Conservation (phyloP, 2,888 invertebrate genomes). For the Habrosyne pyritoides region DNA sequence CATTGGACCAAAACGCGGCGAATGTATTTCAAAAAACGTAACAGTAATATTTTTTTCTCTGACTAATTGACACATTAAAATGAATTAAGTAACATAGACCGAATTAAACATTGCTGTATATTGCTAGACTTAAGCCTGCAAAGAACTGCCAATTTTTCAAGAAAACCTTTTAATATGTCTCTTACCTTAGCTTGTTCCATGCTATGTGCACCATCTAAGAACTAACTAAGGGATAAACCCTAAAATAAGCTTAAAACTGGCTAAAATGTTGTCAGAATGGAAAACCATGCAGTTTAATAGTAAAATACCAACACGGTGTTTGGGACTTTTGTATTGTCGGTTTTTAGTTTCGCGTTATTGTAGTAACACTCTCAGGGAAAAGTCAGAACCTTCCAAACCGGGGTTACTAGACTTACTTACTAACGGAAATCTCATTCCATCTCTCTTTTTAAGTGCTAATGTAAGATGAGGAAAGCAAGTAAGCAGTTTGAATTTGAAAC, state of each 20-base stretch:
- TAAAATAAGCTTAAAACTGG: no score
- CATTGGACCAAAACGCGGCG: not conserved
- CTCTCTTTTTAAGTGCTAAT: constrained; percentile 49
- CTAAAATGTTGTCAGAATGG: no score
- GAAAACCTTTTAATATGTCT: no score
- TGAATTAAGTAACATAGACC: no score
- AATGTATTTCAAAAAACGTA: no score
- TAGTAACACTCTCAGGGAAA: constrained; percentile 35
- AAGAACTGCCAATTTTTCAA: no score
- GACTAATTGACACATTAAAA: no score
- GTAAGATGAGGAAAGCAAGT: constrained; percentile 56
- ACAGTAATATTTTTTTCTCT: no score
- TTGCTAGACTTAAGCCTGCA: no score
- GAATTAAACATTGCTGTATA: no score
- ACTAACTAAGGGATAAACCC: no score
- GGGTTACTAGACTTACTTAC: constrained; percentile 63
- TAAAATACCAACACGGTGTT: not conserved
- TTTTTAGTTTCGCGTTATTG: constrained; percentile 14
- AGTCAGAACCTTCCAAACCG: constrained; percentile 46
- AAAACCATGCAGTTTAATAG: not conserved
- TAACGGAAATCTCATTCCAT: constrained; percentile 40
- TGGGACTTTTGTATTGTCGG: not conserved
- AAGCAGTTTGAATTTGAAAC: constrained; percentile 68
- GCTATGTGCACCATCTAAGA: not conserved
- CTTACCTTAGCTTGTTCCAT: not conserved